phyloP scores from a whole-genome alignment of 2,113 vertebrate species.

The Thamnophis sirtalis region DNA sequence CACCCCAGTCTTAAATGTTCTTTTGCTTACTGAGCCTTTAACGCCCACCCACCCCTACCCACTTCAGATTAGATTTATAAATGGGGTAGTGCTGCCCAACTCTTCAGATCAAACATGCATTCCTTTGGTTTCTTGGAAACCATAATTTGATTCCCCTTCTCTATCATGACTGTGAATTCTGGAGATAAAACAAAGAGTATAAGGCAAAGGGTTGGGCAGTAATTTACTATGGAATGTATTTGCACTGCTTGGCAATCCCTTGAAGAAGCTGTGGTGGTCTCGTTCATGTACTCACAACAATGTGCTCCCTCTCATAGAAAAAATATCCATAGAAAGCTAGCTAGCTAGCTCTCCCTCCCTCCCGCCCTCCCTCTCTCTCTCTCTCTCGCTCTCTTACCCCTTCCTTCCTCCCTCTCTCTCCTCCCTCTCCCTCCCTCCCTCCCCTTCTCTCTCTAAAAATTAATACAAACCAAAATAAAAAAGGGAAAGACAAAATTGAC shows the following conservation, averaged over 20 bases:
- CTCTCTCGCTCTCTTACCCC: too few relatives aligned
- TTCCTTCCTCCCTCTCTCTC: rapidly evolving
- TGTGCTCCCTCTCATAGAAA: neutral
- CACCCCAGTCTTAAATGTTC: neutral
- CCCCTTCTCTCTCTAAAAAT: neutral
- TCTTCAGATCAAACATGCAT: neutral
- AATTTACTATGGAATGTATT: neutral
- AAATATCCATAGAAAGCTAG: neutral
- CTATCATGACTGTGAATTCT: neutral
- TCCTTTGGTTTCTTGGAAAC: neutral
- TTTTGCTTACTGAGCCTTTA: neutral
- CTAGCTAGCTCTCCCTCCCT: too few relatives aligned
- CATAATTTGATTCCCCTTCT: neutral
- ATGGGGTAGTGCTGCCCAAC: neutral
- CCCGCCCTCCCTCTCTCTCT: too few relatives aligned
- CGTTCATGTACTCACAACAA: neutral
- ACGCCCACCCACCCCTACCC: rapidly evolving
- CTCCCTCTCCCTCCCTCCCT: too few relatives aligned
- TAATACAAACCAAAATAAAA: neutral
- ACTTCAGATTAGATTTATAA: neutral
- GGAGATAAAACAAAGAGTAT: neutral
- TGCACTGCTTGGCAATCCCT: neutral
- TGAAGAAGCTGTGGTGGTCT: neutral
- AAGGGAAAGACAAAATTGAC: too few relatives aligned
- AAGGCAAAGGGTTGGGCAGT: neutral